Conservation (phyloP, 2,888 invertebrate genomes). For the Chymomyza amoena region DNA sequence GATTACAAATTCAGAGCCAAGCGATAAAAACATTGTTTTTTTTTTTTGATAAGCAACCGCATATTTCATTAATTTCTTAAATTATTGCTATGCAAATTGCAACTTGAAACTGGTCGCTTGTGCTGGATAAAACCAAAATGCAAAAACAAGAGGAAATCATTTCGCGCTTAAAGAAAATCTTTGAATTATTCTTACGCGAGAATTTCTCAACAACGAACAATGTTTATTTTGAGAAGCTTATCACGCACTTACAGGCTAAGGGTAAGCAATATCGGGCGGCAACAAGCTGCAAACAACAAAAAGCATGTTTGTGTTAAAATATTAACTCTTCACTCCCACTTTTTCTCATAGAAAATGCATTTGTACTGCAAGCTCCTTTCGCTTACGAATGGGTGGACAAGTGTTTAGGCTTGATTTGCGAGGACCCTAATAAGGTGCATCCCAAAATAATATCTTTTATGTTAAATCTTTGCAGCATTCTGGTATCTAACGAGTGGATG, state of each 20-base stretch:
- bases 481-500: slow-evolving; percentile 81
- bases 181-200: slow-evolving; percentile 69
- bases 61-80: slow-evolving; percentile 48
- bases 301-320: slow-evolving; percentile 75
- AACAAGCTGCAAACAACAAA: not conserved
- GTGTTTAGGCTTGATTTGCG: slow-evolving; percentile 77
- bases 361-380: slow-evolving; percentile 75
- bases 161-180: slow-evolving; percentile 62
- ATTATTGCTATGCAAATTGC: slow-evolving; percentile 43
- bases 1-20: not conserved
- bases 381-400: slow-evolving; percentile 79
- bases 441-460: slow-evolving; percentile 82
- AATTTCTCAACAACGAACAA: slow-evolving; percentile 78
- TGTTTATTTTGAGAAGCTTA: slow-evolving; percentile 83
- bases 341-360: slow-evolving; percentile 73
- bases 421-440: slow-evolving; percentile 75
- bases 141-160: slow-evolving; percentile 63
- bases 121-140: slow-evolving; percentile 31
- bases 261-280: slow-evolving; percentile 75
- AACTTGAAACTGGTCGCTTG: not conserved
- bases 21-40: not conserved
- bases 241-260: slow-evolving; percentile 81
- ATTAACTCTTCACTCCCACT: not conserved
- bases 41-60: slow-evolving; percentile 48
- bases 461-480: slow-evolving; percentile 82